Evolutionary conservation across 2,888 invertebrate genomes (phyloP), one percentile per base, ranked within the genome.

Genomic region (Empis stercorea): DNA sequence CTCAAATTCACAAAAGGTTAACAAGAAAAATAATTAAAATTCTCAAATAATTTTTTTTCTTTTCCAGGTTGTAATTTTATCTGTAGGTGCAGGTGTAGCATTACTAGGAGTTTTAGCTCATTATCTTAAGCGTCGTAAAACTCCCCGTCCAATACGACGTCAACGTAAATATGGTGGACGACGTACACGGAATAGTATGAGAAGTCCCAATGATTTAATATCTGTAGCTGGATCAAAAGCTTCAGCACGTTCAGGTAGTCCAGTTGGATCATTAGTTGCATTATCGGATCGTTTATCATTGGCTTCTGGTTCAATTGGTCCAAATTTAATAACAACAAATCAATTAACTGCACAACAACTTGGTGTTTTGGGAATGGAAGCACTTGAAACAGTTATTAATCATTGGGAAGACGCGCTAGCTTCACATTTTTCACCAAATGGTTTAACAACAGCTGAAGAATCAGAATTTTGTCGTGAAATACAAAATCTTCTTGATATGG

Each of bases 391-490:
- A 15, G 89, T 91, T 52, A 86, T 95, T 55, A 87, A 85, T 63
- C 89, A 86, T 65, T 95, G 94, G 94, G 94, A 96, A 68, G 93
- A 95, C 69, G 93, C 94, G 11, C 71, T 95, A 54, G 81, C 85
- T 0, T 80, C 86, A 36, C 89, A 89, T 62, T 76, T 61, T 73
- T 78, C 58, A 50, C 69, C 61, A 30, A 68, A 63, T 10, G 66
- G 68, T 37, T 75, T 88, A 54, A 81, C 87, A 10, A 83, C 86
- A 17, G 81, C 84, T 15, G 88, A 88, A 62, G 91, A 91, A 64
- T 84, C 87, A 0, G 86, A 85, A 63, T 91, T 91, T 70, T 83
- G 81, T 59, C 75, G 81, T 45, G 87, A 88, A 63, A 76, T 92
- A 56, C 85, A 88, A 64, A 79, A 79, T 51, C 70, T 87, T 13